Evolutionary conservation across 2,888 invertebrate genomes (phyloP), one percentile per base, ranked within the genome.

Genomic region (Syrphus vitripennis): DNA sequence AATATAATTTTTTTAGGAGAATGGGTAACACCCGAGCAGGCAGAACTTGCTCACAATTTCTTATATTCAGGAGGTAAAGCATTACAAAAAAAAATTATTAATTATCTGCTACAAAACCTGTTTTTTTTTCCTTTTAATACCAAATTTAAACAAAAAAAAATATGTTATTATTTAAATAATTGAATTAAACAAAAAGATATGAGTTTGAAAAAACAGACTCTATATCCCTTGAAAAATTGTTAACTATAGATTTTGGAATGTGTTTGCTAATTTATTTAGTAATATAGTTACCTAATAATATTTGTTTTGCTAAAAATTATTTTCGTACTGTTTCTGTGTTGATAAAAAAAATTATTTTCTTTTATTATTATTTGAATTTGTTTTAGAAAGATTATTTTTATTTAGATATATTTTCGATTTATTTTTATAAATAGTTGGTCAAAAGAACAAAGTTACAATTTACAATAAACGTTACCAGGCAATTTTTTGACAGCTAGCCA

Each of bases 41-140:
- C 95, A 65, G 95, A 95, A 93, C 94, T 97, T 92, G 97, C 97
- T 89, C 96, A 97, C 93, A 97, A 97, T 94, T 95, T 97, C 93
- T 94, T 97, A 91, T 96, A 97, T 94, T 97, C 97, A 89, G 97
- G 97, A 93, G 97, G 93, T 94, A 92, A 93, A 74, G 61, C 69
- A 74, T 69, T 31, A 42, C 4, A 31, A 29, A 59, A 67, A 53
- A 72, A 57, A 77, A 83, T 57, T 87, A 75, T 77, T 65, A 75
- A 77, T 72, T 70, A 83, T 53, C 67, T 78, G 70, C 67, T 83
- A 79, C 63, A 50, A 59, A 72, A 45, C 53, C 21, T 63, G 48
- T 77, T 70, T 75, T 57, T 78, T 55, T 75, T 48, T 83, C 53
- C 40, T 70, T 63, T 67, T 80, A 72, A 79, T 29, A 70, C 72